These are phyloP conservation scores for Sander lucioperca DNA, from an alignment of 2,113 vertebrate species.

Conservation along the genomic window DNA sequence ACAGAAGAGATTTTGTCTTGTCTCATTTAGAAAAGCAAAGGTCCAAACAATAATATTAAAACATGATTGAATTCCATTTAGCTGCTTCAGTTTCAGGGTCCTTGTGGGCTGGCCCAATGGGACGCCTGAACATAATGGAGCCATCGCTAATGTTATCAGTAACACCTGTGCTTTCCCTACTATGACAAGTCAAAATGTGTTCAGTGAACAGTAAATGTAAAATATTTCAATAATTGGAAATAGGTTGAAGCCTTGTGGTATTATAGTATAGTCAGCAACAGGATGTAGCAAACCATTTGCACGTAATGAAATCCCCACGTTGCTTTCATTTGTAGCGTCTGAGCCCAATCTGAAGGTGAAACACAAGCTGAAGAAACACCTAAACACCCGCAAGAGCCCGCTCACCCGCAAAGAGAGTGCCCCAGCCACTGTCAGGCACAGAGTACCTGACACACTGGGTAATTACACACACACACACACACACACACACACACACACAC, in stretches of 20 bases:
- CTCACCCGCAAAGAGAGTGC: slow-evolving; percentile 94
- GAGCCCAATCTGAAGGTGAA: slow-evolving; percentile 96
- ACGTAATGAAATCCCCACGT: neutral
- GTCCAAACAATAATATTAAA: neutral
- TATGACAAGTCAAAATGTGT: neutral
- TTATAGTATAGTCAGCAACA: neutral
- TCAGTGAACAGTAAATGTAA: neutral
- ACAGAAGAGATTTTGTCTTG: neutral
- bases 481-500: neutral
- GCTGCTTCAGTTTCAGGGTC: neutral
- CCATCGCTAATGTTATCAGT: too few relatives aligned
- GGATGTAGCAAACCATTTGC: neutral
- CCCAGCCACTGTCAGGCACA: slow-evolving; percentile 89
- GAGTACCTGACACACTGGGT: slow-evolving; percentile 90
- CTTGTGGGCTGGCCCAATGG: too few relatives aligned
- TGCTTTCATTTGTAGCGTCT: slow-evolving; percentile 81
- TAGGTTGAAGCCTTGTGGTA: neutral
- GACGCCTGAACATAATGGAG: too few relatives aligned
- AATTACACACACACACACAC: slow-evolving; percentile 18
- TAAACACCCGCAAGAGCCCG: slow-evolving; percentile 92
- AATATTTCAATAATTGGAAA: slow-evolving; percentile 20
- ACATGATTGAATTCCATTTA: neutral
- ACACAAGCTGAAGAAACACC: slow-evolving; percentile 93
- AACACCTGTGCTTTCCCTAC: neutral
- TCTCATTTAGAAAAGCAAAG: neutral